Conservation (phyloP, 1,140 invertebrate genomes). For the Drosophila aff. region DNA sequence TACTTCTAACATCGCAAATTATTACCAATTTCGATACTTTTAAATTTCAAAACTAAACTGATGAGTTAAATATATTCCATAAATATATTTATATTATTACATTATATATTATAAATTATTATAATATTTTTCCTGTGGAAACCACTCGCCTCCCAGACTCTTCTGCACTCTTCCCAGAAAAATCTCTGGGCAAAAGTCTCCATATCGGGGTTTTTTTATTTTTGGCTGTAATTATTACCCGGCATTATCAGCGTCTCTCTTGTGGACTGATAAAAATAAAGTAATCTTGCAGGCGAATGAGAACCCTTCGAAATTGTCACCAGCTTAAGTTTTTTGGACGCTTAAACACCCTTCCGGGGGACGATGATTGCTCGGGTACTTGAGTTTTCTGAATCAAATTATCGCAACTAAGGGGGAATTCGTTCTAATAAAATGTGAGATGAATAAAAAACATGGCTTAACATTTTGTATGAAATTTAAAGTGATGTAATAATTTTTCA, state of each 20-base stretch:
- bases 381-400: not conserved
- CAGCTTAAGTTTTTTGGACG: conserved; percentile 27
- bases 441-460: not conserved
- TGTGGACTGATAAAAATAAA: conserved; percentile 54
- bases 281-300: conserved; percentile 27
- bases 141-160: not conserved
- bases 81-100: no score
- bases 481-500: not conserved
- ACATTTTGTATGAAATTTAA: not conserved
- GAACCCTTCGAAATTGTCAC: conserved; percentile 37
- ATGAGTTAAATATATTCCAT: no score
- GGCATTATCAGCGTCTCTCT: conserved; percentile 46
- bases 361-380: not conserved
- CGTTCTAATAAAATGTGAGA: not conserved
- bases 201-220: conserved; percentile 13
- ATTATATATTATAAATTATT: no score
- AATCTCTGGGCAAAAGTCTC: conserved; percentile 7
- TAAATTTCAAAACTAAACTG: no score
- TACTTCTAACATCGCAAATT: not conserved
- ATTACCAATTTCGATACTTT: no score
- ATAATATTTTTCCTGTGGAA: conserved; percentile 1
- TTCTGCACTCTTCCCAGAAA: conserved; percentile 8
- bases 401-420: not conserved
- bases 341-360: not conserved
- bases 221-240: conserved; percentile 46